Evolutionary conservation across 2,888 invertebrate species (phyloP).

Genomic region (Ferrisia virgata): DNA sequence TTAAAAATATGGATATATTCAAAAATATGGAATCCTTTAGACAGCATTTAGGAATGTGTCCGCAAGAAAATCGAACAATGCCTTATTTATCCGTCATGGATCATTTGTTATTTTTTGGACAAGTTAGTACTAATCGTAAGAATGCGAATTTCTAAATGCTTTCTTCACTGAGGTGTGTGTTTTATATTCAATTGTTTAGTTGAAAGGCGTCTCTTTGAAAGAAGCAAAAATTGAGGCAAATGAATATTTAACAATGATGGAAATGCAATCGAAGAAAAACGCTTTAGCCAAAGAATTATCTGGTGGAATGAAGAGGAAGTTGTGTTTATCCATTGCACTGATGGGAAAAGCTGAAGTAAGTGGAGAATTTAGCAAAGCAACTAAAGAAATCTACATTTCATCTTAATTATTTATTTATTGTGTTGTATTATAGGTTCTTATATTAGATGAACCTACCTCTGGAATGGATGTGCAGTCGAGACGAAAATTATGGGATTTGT

Average conservation of each 20-base stretch:
- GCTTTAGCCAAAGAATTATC: slow-evolving; percentile 66
- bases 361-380: no score
- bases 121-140: slow-evolving; percentile 62
- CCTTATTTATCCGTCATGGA: slow-evolving; percentile 78
- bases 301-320: slow-evolving; percentile 86
- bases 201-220: slow-evolving; percentile 60
- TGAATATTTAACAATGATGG: slow-evolving; percentile 61
- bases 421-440: slow-evolving; percentile 54
- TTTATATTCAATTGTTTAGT: no score
- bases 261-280: slow-evolving; percentile 64
- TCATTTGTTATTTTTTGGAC: slow-evolving; percentile 78
- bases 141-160: no score
- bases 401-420: neutral
- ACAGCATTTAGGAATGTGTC: slow-evolving; percentile 79
- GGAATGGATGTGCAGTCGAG: slow-evolving; percentile 88
- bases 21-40: slow-evolving; percentile 65
- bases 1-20: slow-evolving; percentile 70
- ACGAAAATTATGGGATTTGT: slow-evolving; percentile 81
- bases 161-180: no score
- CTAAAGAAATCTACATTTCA: no score
- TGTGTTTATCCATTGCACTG: slow-evolving; percentile 81
- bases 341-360: slow-evolving; percentile 68
- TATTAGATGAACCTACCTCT: slow-evolving; percentile 83
- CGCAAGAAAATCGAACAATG: slow-evolving; percentile 84
- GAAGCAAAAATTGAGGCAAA: slow-evolving; percentile 59